Evolutionary conservation across 2,888 invertebrate genomes (phyloP).

Genomic region (Eledona agricola): DNA sequence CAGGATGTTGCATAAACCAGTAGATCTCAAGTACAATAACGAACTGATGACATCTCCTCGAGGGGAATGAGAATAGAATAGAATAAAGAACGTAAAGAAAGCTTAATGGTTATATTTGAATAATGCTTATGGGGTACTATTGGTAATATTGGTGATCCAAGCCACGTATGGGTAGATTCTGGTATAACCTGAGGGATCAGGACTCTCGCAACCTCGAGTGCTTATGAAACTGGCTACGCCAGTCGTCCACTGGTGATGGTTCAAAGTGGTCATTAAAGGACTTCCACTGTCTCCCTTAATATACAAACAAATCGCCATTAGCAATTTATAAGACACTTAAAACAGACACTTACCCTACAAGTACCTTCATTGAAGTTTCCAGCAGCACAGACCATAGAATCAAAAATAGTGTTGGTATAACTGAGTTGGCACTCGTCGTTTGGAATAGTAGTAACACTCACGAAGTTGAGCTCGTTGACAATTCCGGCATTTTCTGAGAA

Average conservation of each 20-base stretch:
- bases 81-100: too few relatives aligned
- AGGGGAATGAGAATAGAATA: too few relatives aligned
- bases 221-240: constrained; percentile 12
- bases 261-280: too few relatives aligned
- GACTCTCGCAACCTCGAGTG: constrained; percentile 6
- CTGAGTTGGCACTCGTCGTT: constrained; percentile 10
- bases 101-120: too few relatives aligned
- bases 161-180: constrained; percentile 5
- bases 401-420: constrained; percentile 2
- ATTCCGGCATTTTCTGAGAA: constrained; percentile 8
- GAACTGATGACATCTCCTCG: too few relatives aligned
- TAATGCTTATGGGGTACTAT: too few relatives aligned
- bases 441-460: constrained; percentile 1
- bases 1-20: too few relatives aligned
- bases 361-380: constrained; percentile 20
- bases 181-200: constrained; percentile 11
- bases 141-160: too few relatives aligned
- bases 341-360: constrained; percentile 10
- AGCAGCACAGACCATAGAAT: constrained; percentile 15
- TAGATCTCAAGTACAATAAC: too few relatives aligned
- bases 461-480: constrained; percentile 2
- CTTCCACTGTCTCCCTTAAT: constrained; percentile 19
- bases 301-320: too few relatives aligned
- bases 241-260: too few relatives aligned
- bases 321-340: too few relatives aligned